These are phyloP conservation scores for Lepus europaeus DNA, from an alignment of 2,113 vertebrate species.

Conservation along the genomic window DNA sequence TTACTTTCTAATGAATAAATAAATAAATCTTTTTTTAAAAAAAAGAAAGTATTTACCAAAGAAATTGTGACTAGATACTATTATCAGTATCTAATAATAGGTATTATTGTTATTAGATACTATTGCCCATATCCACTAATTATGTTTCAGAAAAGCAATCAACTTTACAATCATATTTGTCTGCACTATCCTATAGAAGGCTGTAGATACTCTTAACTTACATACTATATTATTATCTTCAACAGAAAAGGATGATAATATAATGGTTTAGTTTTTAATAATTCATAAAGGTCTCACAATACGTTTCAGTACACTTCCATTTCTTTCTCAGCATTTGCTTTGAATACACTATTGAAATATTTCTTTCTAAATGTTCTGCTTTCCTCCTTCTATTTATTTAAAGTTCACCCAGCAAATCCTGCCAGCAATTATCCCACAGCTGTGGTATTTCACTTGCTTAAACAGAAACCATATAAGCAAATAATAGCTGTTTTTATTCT, in stretches of 20 bases:
- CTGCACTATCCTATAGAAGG: constrained; percentile 5
- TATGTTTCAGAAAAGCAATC: constrained; percentile 66
- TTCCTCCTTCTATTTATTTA: constrained; percentile 55
- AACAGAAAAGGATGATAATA: constrained; percentile 46
- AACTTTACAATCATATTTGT: constrained; percentile 54
- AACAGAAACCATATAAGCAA: constrained; percentile 64
- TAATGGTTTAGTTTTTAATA: constrained; percentile 62
- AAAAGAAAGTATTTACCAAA: constrained; percentile 49
- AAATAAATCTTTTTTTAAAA: too few species aligned
- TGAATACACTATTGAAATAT: constrained; percentile 39
- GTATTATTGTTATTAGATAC: neutral
- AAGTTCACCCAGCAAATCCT: constrained; percentile 62
- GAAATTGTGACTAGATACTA: constrained; percentile 50
- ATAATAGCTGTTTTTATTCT: constrained; percentile 57
- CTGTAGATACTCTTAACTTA: constrained; percentile 50
- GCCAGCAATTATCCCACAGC: constrained; percentile 45
- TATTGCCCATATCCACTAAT: constrained; percentile 18
- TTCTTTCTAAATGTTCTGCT: constrained; percentile 45
- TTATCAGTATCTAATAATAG: neutral
- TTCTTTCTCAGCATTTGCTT: constrained; percentile 55
- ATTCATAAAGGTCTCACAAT: constrained; percentile 61
- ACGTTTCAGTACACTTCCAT: constrained; percentile 28
- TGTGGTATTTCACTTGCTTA: constrained; percentile 66
- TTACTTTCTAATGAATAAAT: too few species aligned
- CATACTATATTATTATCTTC: constrained; percentile 41